phyloP scores from a whole-genome alignment of 2,113 vertebrate species.

The Bubo blakistoni region DNA sequence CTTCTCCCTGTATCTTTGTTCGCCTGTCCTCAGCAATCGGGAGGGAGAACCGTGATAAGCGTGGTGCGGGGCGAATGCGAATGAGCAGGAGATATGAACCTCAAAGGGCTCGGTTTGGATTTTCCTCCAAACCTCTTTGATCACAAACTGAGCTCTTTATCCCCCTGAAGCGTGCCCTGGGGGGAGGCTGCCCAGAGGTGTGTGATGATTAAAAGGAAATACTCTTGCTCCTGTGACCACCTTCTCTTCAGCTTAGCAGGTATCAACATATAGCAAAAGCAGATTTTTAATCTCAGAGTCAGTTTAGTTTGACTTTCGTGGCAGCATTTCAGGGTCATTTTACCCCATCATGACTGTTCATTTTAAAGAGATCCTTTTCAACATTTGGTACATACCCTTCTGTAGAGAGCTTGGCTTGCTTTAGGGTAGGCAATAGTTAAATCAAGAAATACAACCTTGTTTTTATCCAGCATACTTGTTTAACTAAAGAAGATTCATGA shows the following conservation, averaged over 20 bases:
- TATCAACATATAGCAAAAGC: neutral
- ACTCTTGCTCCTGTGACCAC: neutral
- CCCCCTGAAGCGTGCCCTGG: neutral
- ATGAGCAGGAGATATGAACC: neutral
- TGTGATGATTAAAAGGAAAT: slow-evolving; percentile 14
- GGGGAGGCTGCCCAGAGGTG: neutral
- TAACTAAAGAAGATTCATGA: neutral
- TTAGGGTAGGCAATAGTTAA: neutral
- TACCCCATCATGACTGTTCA: neutral
- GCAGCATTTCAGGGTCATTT: neutral
- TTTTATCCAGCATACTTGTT: neutral
- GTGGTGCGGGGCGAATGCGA: neutral
- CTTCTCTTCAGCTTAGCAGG: neutral
- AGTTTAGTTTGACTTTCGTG: neutral
- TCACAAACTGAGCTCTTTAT: slow-evolving; percentile 24
- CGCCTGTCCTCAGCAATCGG: accelerated
- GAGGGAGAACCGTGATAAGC: neutral
- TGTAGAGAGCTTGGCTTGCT: neutral
- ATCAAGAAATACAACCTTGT: neutral
- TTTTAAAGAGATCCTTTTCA: neutral
- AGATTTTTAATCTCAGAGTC: neutral
- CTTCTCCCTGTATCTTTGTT: neutral
- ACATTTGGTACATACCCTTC: accelerated
- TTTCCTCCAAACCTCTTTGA: slow-evolving; percentile 21
- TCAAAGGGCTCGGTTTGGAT: neutral